Evolutionary conservation across 30 jellyfish, hydroid and myxozoan genomes (phyloP), one percentile per base, ranked within the genome.

Genomic region (Turritopsis dohrnii): DNA sequence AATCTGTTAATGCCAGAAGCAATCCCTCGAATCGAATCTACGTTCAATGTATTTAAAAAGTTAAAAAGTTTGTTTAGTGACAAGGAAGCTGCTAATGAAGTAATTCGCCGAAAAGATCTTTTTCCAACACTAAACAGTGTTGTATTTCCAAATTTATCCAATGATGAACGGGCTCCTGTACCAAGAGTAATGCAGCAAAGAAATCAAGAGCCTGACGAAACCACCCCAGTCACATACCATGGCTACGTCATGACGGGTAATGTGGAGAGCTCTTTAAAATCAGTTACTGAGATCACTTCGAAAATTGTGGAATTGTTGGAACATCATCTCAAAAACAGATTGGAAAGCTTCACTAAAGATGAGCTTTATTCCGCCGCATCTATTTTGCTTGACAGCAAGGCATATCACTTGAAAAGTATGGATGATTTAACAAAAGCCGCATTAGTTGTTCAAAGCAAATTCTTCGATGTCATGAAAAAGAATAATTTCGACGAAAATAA

Each of bases 1-100:
- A 60, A 60, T 60, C 21, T 60, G 73, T 23, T 60, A 18, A 60
- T 60, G 73, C 73, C 73, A 18, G 73, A 60, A 60, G 73, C 73
- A 60, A 60, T 60, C 73, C 19, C 73, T 60, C 19, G 22, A 0
- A 60, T 60, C 73, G 0, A 60, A 0, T 0, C 0, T 0, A 60
- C 73, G 19, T 18, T 60, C 73, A 60, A 21, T 60, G 0, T 23
- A 60, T 18, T 60, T 18, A 18, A 21, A 60, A 60, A 60, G 73
- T 23, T 60, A 18, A 21, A 60, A 18, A 60, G 73, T 0, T n/a
- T n/a, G n/a, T n/a, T n/a, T n/a, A 23, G 21, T 18, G 73, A 18
- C 0, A 60, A 23, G 21, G 73, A 60, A 0, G 21, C 19, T 0
- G 22, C 19, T 18, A 60, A 23, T 18, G 73, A 60, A 18, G 73